phyloP scores from a whole-genome alignment of 1,140 invertebrate genomes.

The Diabrotica undecimpunctata region DNA sequence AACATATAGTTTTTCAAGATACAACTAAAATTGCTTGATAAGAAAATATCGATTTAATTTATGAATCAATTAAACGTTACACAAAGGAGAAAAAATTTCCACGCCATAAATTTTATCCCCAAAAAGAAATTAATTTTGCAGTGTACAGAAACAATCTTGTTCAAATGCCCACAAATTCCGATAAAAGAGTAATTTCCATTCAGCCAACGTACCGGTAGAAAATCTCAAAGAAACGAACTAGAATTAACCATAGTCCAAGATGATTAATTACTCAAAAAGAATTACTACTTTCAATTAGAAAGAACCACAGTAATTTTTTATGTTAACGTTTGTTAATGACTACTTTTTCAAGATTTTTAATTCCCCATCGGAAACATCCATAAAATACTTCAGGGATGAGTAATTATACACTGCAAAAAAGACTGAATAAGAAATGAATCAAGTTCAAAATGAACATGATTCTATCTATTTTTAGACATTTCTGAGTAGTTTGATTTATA shows the following conservation, averaged over 20 bases:
- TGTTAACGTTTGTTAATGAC: neutral
- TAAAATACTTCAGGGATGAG: neutral
- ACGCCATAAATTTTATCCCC: too few relatives aligned
- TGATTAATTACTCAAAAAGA: constrained; percentile 10
- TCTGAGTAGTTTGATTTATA: too few relatives aligned
- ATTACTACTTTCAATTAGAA: constrained; percentile 11
- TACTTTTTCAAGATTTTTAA: neutral
- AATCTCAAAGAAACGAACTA: neutral
- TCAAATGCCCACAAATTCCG: neutral
- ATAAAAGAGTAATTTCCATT: neutral
- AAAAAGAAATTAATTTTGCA: neutral
- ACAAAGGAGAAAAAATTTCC: too few relatives aligned
- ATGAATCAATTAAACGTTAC: too few relatives aligned
- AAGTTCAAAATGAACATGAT: too few relatives aligned
- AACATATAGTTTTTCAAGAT: too few relatives aligned
- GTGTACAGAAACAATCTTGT: neutral
- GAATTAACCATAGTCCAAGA: constrained; percentile 3
- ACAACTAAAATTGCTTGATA: too few relatives aligned
- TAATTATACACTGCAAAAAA: neutral
- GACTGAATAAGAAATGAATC: too few relatives aligned
- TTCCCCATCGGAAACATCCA: neutral
- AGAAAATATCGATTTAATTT: too few relatives aligned
- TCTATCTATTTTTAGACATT: too few relatives aligned
- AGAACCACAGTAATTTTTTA: constrained; percentile 8
- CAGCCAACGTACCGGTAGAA: neutral